Evolutionary conservation across 2,797 vertebrate genomes (phyloP).

Genomic region (Sitta carolinensis): DNA sequence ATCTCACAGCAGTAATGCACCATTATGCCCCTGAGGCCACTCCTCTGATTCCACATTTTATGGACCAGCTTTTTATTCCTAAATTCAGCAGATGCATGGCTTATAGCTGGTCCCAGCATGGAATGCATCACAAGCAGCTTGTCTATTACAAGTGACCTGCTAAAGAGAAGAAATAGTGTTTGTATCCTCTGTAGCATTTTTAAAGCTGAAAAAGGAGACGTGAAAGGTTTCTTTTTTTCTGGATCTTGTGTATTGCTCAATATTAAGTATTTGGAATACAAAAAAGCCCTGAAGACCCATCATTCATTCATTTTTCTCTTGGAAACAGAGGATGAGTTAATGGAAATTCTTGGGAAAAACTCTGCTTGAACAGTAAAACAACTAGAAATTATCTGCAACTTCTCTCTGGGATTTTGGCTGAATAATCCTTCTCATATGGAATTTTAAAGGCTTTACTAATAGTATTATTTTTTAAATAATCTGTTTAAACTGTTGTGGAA

Average conservation of each 20-base stretch:
- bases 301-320: background rate
- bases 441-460: background rate
- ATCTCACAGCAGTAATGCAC: slow-evolving; percentile 53
- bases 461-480: background rate
- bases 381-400: background rate
- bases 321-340: background rate
- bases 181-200: slow-evolving; percentile 52
- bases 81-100: slow-evolving; percentile 55
- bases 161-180: slow-evolving; percentile 44
- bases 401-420: background rate
- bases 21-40: slow-evolving; percentile 53
- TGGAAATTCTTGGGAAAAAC: slow-evolving; percentile 5
- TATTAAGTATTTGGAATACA: background rate
- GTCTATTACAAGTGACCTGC: slow-evolving; percentile 54
- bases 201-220: slow-evolving; percentile 3
- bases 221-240: background rate
- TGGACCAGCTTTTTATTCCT: slow-evolving; percentile 60
- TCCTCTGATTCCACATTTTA: slow-evolving; percentile 62
- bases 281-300: background rate
- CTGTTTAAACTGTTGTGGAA: background rate
- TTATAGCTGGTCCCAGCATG: slow-evolving; percentile 60
- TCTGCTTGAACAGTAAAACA: background rate
- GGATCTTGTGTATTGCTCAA: background rate
- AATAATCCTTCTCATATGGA: background rate
- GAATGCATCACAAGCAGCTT: slow-evolving; percentile 67